These are phyloP conservation scores for Sogatella furcifera DNA, from an alignment of 1,140 invertebrate genomes.

Conservation along the genomic window DNA sequence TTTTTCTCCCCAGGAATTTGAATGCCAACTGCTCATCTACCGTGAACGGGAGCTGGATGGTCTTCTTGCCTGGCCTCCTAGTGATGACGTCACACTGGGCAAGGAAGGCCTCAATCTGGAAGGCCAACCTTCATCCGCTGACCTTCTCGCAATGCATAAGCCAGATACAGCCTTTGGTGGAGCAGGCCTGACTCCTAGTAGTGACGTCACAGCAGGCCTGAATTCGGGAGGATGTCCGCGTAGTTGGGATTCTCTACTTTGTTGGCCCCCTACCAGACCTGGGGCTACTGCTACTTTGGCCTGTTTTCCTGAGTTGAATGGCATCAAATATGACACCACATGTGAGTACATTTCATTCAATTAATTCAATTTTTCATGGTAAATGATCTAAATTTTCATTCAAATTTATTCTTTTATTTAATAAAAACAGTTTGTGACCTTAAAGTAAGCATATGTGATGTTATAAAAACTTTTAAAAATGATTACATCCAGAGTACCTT, in stretches of 20 bases:
- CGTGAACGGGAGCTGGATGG: no score
- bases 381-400: no score
- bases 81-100: not conserved
- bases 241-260: slow-evolving; percentile 59
- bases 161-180: not conserved
- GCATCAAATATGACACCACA: slow-evolving; percentile 59
- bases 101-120: not conserved
- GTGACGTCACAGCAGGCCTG: not conserved
- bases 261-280: slow-evolving; percentile 62
- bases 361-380: no score
- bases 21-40: slow-evolving; percentile 3
- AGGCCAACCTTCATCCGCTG: not conserved
- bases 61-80: no score
- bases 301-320: slow-evolving; percentile 65
- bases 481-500: no score
- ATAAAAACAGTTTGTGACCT: no score
- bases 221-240: slow-evolving; percentile 34
- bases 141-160: not conserved
- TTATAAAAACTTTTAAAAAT: no score
- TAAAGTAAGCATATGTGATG: no score
- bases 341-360: slow-evolving; percentile 35
- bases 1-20: not conserved
- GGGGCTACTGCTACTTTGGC: slow-evolving; percentile 48
- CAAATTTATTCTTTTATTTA: no score
- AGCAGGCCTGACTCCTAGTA: not conserved